phyloP scores from a whole-genome alignment of 2,113 vertebrate species.

The Dicentrarchus labrax region DNA sequence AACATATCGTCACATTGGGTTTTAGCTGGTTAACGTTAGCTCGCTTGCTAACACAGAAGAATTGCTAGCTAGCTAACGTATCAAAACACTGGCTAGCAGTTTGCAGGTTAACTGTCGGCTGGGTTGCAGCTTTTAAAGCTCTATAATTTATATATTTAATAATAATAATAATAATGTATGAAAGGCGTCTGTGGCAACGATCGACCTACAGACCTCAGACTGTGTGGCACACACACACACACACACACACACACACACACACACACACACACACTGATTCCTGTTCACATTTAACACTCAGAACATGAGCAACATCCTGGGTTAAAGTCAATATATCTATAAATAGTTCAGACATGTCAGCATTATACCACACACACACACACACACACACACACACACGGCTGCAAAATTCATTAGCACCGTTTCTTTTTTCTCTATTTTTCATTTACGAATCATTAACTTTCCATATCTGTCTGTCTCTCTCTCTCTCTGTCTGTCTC shows the following conservation, averaged over 20 bases:
- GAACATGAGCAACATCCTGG: neutral
- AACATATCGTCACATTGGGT: too few species aligned
- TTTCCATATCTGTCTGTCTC: constrained; percentile 56
- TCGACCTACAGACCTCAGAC: too few species aligned
- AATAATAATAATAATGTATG: too few species aligned
- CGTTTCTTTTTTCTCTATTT: constrained; percentile 62
- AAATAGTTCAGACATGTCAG: constrained; percentile 25
- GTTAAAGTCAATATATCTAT: constrained; percentile 2
- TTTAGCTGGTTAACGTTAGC: too few species aligned
- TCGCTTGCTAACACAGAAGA: too few species aligned
- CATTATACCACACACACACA: constrained; percentile 12
- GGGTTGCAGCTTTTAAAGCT: too few species aligned
- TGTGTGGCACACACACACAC: neutral
- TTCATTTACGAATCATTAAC: constrained; percentile 76
- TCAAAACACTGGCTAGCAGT: too few species aligned
- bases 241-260: neutral
- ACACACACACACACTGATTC: neutral
- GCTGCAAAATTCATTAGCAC: constrained; percentile 44
- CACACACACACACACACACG: constrained; percentile 21
- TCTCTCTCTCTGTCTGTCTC: neutral
- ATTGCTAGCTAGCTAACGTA: too few species aligned
- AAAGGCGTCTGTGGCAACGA: too few species aligned
- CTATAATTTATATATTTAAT: too few species aligned
- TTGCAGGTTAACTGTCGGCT: too few species aligned
- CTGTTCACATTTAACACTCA: neutral